Conservation (phyloP, 2,113 vertebrate species). For the Colinus virginianus region DNA sequence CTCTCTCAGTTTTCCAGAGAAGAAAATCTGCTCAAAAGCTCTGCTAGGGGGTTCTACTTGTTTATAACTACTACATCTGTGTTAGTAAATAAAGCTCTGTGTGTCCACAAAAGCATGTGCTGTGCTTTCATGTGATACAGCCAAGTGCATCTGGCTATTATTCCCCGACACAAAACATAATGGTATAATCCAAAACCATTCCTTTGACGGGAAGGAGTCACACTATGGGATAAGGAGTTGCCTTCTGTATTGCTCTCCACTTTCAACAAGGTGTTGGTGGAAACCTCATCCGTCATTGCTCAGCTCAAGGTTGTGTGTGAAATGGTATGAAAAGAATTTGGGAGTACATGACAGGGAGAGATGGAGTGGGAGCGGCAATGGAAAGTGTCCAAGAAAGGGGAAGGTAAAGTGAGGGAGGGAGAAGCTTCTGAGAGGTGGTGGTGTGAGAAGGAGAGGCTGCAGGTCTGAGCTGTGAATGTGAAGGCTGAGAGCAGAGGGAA, state of each 20-base stretch:
- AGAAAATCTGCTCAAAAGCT: background rate
- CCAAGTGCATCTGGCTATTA: background rate
- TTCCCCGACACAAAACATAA: background rate
- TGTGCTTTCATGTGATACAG: background rate
- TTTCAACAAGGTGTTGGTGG: background rate
- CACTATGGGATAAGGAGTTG: fast-evolving
- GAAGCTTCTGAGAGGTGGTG: background rate
- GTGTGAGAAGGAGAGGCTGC: background rate
- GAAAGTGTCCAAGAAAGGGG: background rate
- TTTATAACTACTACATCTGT: background rate
- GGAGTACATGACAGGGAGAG: background rate
- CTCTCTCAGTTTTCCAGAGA: background rate
- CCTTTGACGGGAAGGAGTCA: background rate
- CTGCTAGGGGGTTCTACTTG: background rate
- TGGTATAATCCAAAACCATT: background rate
- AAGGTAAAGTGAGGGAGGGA: background rate
- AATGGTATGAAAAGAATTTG: background rate
- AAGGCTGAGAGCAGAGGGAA: background rate
- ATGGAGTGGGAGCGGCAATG: background rate
- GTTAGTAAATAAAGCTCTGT: background rate
- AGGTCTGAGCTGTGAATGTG: background rate
- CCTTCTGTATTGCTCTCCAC: background rate
- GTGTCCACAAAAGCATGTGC: background rate
- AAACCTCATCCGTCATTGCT: background rate
- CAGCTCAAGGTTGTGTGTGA: background rate